Percentiles rank a stretch among this genome's conserved stretches.
These are phyloP conservation scores for Spodoptera frugiperda DNA, from an alignment of 1,140 invertebrate species.

Conservation along the genomic window DNA sequence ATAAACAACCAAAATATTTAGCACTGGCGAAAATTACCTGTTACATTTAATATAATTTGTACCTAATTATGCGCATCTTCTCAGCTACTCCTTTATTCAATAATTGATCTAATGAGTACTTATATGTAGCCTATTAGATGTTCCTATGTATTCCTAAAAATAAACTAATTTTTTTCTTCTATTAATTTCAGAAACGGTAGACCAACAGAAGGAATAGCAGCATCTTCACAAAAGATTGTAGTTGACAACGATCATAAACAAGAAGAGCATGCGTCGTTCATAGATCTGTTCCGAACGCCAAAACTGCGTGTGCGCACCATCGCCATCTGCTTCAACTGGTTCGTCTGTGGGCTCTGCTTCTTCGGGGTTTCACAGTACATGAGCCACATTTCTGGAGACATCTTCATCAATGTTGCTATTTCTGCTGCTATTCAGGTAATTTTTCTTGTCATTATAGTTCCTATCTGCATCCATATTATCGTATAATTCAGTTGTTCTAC, in stretches of 20 bases:
- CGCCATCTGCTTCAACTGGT: conserved; percentile 90
- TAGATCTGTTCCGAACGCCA: conserved; percentile 91
- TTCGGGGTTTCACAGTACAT: conserved; percentile 92
- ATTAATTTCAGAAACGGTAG: conserved; percentile 82
- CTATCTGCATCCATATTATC: neutral
- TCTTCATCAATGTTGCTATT: conserved; percentile 91
- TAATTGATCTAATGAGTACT: too few species aligned
- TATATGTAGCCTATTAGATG: too few species aligned
- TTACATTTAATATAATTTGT: too few species aligned
- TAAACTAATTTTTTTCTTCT: neutral
- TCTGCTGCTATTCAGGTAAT: conserved; percentile 88
- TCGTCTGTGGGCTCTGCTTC: conserved; percentile 91
- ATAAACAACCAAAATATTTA: too few species aligned
- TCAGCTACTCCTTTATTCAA: too few species aligned
- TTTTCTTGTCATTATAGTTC: neutral
- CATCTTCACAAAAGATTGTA: conserved; percentile 76
- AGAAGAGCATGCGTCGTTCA: conserved; percentile 86
- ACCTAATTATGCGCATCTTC: too few species aligned
- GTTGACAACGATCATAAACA: conserved; percentile 60
- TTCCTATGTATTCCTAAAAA: too few species aligned
- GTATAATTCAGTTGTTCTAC: neutral
- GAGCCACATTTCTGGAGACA: conserved; percentile 90
- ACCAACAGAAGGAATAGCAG: conserved; percentile 85
- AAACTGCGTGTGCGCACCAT: conserved; percentile 91
- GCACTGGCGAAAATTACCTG: too few species aligned